Evolutionary conservation across 2,113 vertebrate genomes (phyloP).

Genomic region (Axis porcinus): DNA sequence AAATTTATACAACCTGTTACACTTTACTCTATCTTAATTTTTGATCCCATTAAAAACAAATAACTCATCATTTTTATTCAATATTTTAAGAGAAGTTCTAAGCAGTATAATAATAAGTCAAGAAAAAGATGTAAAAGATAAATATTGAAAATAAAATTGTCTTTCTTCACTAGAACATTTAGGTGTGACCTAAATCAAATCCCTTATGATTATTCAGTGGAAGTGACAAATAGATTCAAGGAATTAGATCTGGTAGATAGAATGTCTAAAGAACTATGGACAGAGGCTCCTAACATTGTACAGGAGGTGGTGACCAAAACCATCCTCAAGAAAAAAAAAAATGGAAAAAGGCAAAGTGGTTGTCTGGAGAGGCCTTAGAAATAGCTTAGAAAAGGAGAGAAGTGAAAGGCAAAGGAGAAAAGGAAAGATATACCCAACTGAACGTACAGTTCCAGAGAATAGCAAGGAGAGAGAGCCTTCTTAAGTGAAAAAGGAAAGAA

Average conservation of each 20-base stretch:
- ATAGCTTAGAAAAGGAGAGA: neutral
- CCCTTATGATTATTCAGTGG: neutral
- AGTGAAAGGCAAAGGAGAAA: neutral
- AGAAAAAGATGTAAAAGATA: neutral
- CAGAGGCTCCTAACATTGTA: neutral
- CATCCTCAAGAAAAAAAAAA: neutral
- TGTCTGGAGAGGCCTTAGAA: neutral
- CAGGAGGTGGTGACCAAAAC: neutral
- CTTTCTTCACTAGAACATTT: neutral
- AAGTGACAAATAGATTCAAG: neutral
- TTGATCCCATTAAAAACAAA: constrained; percentile 49
- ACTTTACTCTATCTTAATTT: constrained; percentile 29
- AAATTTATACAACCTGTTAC: neutral
- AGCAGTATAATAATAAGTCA: neutral
- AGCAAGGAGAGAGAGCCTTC: neutral
- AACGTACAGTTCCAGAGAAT: neutral
- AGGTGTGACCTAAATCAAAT: neutral
- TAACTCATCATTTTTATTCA: neutral
- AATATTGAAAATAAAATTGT: neutral
- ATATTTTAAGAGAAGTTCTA: neutral
- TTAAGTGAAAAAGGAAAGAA: neutral
- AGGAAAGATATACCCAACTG: neutral
- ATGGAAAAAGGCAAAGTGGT: neutral
- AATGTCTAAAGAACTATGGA: neutral
- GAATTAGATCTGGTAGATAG: neutral